A percentile compares a stretch with the other conserved stretches of the same genome.
Evolutionary conservation across 2,888 invertebrate genomes (phyloP).

Genomic region (Seladonia tumulorum): DNA sequence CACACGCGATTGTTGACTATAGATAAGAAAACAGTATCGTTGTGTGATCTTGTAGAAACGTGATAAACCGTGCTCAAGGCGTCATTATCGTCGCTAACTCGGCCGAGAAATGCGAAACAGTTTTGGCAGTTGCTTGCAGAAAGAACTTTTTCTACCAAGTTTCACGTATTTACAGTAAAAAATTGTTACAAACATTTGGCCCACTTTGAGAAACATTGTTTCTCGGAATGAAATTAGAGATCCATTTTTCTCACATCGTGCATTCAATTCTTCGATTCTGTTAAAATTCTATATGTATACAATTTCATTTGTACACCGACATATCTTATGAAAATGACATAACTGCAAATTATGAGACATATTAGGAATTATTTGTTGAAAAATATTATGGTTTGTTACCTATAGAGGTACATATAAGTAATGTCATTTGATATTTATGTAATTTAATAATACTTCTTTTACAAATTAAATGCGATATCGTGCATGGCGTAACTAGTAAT

Average conservation of each 20-base stretch:
- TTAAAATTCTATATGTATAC: neutral
- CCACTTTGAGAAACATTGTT: neutral
- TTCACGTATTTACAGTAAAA: neutral
- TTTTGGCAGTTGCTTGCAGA: neutral
- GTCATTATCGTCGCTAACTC: neutral
- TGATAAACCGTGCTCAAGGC: constrained; percentile 11
- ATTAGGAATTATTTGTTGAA: no score
- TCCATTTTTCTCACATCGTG: neutral
- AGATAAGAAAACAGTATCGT: constrained; percentile 22
- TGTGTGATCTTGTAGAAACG: neutral
- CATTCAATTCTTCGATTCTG: neutral
- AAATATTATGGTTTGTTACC: no score
- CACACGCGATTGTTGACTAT: constrained; percentile 29
- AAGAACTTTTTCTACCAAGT: neutral
- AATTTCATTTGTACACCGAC: neutral
- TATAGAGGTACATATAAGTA: neutral
- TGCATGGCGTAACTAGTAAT: no score
- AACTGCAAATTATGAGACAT: neutral
- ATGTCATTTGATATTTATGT: neutral
- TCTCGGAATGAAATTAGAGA: neutral
- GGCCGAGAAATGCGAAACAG: neutral
- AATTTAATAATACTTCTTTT: no score
- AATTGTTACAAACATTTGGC: neutral
- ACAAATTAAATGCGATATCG: no score
- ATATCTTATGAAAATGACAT: neutral